Evolutionary conservation across 2,797 vertebrate genomes (phyloP), one percentile per base, ranked within the genome.

Genomic region (Erpetoichthys calabaricus): DNA sequence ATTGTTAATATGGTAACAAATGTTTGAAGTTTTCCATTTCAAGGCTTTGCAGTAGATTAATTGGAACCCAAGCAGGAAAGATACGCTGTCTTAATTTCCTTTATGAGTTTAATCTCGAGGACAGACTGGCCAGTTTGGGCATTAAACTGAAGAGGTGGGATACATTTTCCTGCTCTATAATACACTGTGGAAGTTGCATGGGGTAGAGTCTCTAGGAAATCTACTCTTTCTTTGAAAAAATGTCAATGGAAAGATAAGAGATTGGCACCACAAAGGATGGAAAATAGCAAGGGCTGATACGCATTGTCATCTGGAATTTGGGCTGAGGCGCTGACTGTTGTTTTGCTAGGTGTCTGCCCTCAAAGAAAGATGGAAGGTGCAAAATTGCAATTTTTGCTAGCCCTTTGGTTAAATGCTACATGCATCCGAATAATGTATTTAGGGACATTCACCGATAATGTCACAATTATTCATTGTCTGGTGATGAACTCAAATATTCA

Each of bases 121-220:
- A 78, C 74, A 73, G 77, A 67, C 71, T 82, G 74, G 74, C 75
- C 78, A 85, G 87, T 81, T 73, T 75, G 70, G 74, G 75, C 75
- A 83, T 86, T 84, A 86, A 83, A 79, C 80, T 70, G 78, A 78
- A 79, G 84, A 88, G 80, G 81, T 86, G 87, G 84, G 81, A 73
- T 80, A 84, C 69, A 73, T 77, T 86, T 89, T 87, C 81, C 76
- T 86, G 85, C 78, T 82, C 74, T 74, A 86, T 86, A 91, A 90
- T 91, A 91, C 88, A 77, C 88, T 82, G 72, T 92, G 90, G 90
- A 97, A 94, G 91, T 92, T 91, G 90, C 89, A 92, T 89, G 89
- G 89, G 89, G 89, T 89, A 88, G 88, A 94, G 94, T 97, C 91
- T 94, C 91, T 91, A 96, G 93, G 94, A 98, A 98, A 98, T 97